Conservation (phyloP, 64 coral and sea anemone species). For the Acropora yongei region DNA sequence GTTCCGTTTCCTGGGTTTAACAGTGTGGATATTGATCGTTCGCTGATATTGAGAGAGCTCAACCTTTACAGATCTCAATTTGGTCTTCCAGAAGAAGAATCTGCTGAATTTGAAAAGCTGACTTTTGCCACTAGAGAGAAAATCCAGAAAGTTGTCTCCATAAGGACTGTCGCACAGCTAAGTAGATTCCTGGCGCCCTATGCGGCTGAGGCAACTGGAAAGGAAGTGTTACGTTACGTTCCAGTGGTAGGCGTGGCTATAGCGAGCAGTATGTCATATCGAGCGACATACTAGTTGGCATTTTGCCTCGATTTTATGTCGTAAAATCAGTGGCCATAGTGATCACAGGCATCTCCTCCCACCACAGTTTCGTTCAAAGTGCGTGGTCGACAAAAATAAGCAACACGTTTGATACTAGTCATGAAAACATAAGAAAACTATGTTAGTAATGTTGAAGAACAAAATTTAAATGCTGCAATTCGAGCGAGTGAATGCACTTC, state of each 20-base stretch:
- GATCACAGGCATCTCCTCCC: too few species aligned
- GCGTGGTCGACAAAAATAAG: too few species aligned
- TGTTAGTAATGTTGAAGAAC: too few species aligned
- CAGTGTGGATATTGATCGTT: neutral
- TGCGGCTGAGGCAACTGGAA: neutral
- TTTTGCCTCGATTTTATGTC: too few species aligned
- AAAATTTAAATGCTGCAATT: too few species aligned
- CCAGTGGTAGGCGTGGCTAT: neutral
- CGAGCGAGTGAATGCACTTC: too few species aligned
- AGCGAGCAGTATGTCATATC: constrained; percentile 27
- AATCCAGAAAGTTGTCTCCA: neutral
- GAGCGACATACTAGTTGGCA: neutral
- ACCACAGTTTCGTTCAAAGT: too few species aligned
- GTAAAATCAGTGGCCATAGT: too few species aligned
- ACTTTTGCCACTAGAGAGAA: neutral
- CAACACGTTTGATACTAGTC: too few species aligned
- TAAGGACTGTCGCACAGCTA: neutral
- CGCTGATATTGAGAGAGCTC: neutral
- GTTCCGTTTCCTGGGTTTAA: constrained; percentile 10
- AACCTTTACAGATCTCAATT: constrained; percentile 8
- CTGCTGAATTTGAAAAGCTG: neutral
- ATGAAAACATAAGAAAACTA: too few species aligned
- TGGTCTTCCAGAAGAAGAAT: neutral
- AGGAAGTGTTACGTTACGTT: constrained; percentile 1
- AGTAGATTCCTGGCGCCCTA: neutral